A percentile compares a stretch with the other conserved stretches of the same genome.
Conservation (phyloP, 30 jellyfish, hydroid and myxozoan genomes). For the Aurelia sp. region DNA sequence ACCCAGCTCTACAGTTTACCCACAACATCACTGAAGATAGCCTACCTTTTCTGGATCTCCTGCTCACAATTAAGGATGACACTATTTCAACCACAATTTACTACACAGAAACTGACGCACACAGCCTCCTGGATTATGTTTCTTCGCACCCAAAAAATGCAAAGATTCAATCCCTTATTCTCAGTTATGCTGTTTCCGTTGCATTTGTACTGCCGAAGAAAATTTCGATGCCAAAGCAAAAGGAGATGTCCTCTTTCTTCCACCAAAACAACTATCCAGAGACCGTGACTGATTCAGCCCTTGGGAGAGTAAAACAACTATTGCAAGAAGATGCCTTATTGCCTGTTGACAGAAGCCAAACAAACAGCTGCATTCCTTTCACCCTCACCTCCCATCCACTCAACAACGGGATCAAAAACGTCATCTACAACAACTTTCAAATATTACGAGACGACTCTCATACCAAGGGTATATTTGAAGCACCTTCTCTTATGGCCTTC, state of each 20-base stretch:
- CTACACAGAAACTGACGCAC: background rate
- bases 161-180: conserved; percentile 6
- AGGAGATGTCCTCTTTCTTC: conserved; percentile 1
- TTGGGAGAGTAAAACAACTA: background rate
- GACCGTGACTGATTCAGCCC: background rate
- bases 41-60: conserved; percentile 15
- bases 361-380: background rate
- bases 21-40: background rate
- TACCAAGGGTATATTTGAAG: background rate
- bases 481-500: background rate
- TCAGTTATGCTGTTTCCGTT: background rate
- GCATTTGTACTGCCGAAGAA: background rate
- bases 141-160: background rate
- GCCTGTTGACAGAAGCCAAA: background rate
- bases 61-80: background rate
- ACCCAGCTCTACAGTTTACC: conserved; percentile 4
- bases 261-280: background rate
- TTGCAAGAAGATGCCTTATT: background rate
- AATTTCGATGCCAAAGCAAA: background rate
- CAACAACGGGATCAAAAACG: background rate
- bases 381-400: conserved; percentile 9
- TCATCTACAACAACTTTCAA: background rate
- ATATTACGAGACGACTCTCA: background rate
- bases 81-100: background rate
- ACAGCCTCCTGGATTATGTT: background rate